Conservation (phyloP, 2,888 invertebrate genomes). For the Seladonia tumulorum region DNA sequence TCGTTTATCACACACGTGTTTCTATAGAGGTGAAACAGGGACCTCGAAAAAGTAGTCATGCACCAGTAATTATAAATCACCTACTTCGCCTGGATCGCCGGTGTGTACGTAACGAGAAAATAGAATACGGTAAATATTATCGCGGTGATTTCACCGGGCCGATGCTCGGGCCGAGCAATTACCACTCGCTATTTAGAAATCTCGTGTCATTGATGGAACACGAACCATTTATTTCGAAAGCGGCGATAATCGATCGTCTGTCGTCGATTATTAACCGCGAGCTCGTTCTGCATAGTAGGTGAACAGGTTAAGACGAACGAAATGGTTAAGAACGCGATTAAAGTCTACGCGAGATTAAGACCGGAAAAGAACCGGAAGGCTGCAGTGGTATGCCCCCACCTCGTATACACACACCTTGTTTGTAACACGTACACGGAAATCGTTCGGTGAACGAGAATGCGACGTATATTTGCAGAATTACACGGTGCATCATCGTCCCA, state of each 20-base stretch:
- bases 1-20: background rate
- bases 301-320: conserved; percentile 36
- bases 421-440: background rate
- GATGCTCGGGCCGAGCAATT: background rate
- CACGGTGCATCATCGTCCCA: conserved; percentile 72
- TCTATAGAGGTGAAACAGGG: background rate
- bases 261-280: conserved; percentile 34
- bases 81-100: background rate
- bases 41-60: background rate
- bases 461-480: conserved; percentile 65
- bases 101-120: background rate
- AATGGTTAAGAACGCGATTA: conserved; percentile 84
- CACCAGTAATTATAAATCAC: conserved; percentile 13
- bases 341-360: conserved; percentile 84
- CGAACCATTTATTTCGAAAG: background rate
- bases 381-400: conserved; percentile 58
- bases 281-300: conserved; percentile 8
- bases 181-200: conserved; percentile 1
- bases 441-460: background rate
- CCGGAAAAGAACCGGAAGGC: conserved; percentile 63
- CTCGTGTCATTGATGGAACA: conserved; percentile 2
- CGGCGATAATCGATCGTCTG: conserved; percentile 47
- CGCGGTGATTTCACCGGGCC: conserved; percentile 5
- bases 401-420: too few species aligned
- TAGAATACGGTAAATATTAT: conserved; percentile 3